Evolutionary conservation across 2,797 vertebrate genomes (phyloP).

Genomic region (Gallinago nigripennis): DNA sequence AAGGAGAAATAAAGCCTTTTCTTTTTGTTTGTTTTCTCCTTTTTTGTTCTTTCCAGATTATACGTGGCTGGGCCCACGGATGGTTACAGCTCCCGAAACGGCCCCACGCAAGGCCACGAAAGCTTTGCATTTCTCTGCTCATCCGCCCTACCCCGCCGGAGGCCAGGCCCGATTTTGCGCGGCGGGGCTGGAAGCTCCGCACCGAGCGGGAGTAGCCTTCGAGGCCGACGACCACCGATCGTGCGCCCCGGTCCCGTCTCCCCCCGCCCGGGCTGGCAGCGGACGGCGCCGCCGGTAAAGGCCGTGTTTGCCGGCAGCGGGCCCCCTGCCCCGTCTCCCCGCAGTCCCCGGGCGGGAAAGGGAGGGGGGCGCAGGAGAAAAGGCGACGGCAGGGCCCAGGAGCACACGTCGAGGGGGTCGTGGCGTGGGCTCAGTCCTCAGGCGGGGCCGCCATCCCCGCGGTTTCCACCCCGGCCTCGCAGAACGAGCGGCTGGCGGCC

Average conservation of each 20-base stretch:
- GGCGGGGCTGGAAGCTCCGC: neutral
- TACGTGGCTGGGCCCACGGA: neutral
- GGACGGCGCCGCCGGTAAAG: fast-evolving
- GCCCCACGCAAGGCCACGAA: neutral
- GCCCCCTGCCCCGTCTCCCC: fast-evolving
- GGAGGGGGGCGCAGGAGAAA: fast-evolving
- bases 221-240: too few species aligned
- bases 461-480: too few species aligned
- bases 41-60: neutral
- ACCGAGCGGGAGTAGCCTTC: fast-evolving
- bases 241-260: fast-evolving
- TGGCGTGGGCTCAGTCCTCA: too few species aligned
- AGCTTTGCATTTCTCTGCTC: neutral
- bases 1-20: neutral
- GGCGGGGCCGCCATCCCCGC: fast-evolving
- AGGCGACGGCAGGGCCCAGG: neutral
- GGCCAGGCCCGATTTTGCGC: neutral
- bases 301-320: neutral
- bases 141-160: neutral
- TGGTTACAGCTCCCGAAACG: neutral
- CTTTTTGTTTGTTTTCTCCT: neutral
- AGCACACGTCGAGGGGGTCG: fast-evolving
- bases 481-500: neutral
- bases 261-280: neutral
- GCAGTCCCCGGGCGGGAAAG: neutral